Conservation (phyloP, 1,140 invertebrate species). For the Eubasilissa regina region DNA sequence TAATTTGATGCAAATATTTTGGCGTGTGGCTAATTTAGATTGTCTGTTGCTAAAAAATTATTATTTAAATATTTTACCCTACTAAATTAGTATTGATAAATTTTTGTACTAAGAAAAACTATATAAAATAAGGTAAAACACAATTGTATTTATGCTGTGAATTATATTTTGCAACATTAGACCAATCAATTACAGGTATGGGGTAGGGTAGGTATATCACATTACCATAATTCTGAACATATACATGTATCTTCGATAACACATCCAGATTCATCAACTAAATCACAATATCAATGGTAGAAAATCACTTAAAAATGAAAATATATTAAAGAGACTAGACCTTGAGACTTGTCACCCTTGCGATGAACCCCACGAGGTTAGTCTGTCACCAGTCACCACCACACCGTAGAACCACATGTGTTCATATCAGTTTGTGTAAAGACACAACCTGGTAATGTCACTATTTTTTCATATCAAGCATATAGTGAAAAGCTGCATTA, state of each 20-base stretch:
- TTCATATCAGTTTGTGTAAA: background rate
- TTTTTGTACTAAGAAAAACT: too few species aligned
- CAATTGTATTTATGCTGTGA: too few species aligned
- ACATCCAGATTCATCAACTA: slow-evolving; percentile 36
- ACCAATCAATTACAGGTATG: too few species aligned
- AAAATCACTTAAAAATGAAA: slow-evolving; percentile 48
- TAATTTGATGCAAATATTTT: too few species aligned
- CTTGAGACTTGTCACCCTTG: slow-evolving; percentile 42
- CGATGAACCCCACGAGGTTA: slow-evolving; percentile 7
- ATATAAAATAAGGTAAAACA: too few species aligned
- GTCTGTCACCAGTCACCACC: background rate
- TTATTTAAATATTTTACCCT: too few species aligned
- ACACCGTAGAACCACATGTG: background rate
- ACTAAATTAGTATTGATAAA: too few species aligned
- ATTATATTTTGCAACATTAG: too few species aligned
- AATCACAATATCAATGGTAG: slow-evolving; percentile 49
- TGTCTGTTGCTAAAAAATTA: too few species aligned
- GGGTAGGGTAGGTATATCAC: background rate
- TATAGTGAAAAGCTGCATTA: slow-evolving; percentile 16
- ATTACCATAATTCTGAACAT: background rate
- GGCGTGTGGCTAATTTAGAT: too few species aligned
- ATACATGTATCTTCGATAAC: slow-evolving; percentile 19
- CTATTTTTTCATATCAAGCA: slow-evolving; percentile 19
- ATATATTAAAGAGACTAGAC: slow-evolving; percentile 51
- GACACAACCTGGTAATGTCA: background rate